A percentile compares a stretch with the other conserved stretches of the same genome.
These are phyloP conservation scores for Paradoxurus hermaphroditus DNA, from an alignment of 2,113 vertebrate genomes.

Conservation along the genomic window DNA sequence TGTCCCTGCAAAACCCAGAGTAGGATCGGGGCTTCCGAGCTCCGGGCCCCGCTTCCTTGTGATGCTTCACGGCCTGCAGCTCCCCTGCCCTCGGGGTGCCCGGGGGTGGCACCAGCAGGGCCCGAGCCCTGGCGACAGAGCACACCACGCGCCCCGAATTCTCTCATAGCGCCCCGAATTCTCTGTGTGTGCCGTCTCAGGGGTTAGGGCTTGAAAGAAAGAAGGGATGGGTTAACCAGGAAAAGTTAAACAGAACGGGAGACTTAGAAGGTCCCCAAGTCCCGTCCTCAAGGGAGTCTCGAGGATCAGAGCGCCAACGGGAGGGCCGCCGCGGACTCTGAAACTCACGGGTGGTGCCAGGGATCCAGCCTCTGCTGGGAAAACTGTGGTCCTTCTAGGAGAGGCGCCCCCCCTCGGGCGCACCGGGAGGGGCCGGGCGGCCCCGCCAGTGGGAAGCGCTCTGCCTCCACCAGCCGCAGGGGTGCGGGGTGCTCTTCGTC, in stretches of 20 bases:
- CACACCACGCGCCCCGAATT: fast-evolving
- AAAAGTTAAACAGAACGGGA: neutral
- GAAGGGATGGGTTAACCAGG: neutral
- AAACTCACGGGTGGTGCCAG: fast-evolving
- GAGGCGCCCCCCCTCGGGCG: fast-evolving
- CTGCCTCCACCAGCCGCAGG: fast-evolving
- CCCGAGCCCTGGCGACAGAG: fast-evolving
- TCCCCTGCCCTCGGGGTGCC: too few relatives aligned
- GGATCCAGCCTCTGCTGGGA: fast-evolving
- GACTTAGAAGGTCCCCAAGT: neutral
- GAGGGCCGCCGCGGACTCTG: too few relatives aligned
- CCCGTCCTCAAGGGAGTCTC: neutral
- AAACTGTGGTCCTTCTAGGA: fast-evolving
- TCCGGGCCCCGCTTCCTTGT: fast-evolving
- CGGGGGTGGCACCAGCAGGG: too few relatives aligned
- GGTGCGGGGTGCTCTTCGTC: too few relatives aligned
- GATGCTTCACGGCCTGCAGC: too few relatives aligned
- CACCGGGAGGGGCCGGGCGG: fast-evolving
- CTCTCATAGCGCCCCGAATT: fast-evolving
- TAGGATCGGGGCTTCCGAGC: fast-evolving
- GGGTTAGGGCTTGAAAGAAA: neutral
- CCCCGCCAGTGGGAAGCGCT: neutral
- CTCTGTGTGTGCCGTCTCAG: too few relatives aligned
- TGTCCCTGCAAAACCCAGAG: too few relatives aligned
- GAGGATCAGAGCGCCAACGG: fast-evolving